A percentile compares a stretch with the other conserved stretches of the same genome.
Evolutionary conservation across 2,113 vertebrate species (phyloP).

Genomic region (Struthidea cinerea): DNA sequence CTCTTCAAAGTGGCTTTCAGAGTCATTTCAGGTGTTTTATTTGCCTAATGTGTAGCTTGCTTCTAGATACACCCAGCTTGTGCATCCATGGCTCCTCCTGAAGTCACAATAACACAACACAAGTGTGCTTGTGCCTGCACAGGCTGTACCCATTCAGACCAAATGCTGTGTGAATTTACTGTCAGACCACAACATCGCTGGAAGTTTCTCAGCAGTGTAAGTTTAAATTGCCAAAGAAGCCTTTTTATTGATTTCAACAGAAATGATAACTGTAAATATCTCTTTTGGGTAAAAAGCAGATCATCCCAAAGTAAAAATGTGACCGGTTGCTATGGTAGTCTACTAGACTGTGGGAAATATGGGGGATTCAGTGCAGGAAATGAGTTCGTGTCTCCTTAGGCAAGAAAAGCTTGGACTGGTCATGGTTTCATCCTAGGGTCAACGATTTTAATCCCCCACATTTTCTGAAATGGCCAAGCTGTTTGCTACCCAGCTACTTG

Average conservation of each 20-base stretch:
- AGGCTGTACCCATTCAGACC: not conserved
- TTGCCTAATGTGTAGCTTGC: not conserved
- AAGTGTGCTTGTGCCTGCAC: not conserved
- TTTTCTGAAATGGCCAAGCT: not conserved
- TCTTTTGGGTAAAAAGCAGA: not conserved
- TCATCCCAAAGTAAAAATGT: not conserved
- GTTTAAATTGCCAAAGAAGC: not conserved
- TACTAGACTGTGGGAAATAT: not conserved
- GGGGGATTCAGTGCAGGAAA: not conserved
- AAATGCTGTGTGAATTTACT: not conserved
- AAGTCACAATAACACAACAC: not conserved
- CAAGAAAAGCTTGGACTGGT: not conserved
- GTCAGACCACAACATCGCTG: not conserved
- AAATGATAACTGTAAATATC: not conserved
- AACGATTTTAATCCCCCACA: not conserved
- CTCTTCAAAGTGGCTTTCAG: not conserved
- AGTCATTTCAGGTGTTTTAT: not conserved
- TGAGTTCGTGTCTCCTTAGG: not conserved
- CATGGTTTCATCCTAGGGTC: not conserved
- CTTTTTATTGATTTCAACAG: not conserved
- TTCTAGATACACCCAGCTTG: not conserved
- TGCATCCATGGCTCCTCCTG: not conserved
- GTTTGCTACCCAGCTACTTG: not conserved
- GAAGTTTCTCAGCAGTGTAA: not conserved
- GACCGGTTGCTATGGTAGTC: not conserved